Conservation (phyloP, 30 jellyfish, hydroid and myxozoan genomes). For the Sanderia malayensis region DNA sequence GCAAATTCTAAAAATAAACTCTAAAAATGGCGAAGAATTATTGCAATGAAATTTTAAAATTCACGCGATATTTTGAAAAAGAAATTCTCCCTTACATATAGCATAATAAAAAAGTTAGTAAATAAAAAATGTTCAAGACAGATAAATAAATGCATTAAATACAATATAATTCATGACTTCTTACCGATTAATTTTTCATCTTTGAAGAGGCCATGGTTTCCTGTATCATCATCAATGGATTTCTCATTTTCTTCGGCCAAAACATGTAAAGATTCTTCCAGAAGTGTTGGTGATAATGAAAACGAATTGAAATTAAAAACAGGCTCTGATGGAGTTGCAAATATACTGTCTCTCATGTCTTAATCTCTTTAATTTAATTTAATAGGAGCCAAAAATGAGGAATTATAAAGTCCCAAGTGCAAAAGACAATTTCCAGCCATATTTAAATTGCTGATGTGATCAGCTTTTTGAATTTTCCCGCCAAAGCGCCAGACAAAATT, state of each 20-base stretch:
- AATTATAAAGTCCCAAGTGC: neutral
- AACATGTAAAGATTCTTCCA: constrained; percentile 76
- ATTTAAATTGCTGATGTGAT: neutral
- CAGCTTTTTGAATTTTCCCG: neutral
- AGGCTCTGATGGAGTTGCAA: constrained; percentile 88
- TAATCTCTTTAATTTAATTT: neutral
- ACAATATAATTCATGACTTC: too few relatives aligned
- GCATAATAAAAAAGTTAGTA: neutral
- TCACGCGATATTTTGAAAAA: neutral
- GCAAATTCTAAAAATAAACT: constrained; percentile 68
- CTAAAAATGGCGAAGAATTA: constrained; percentile 34
- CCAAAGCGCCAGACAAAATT: too few relatives aligned
- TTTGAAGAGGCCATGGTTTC: constrained; percentile 65
- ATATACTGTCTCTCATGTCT: constrained; percentile 50
- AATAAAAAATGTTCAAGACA: too few relatives aligned
- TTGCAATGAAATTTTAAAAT: neutral
- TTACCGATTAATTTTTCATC: constrained; percentile 77
- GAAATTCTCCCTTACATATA: neutral
- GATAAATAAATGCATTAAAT: too few relatives aligned
- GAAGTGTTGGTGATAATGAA: constrained; percentile 51
- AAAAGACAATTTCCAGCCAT: neutral
- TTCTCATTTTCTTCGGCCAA: constrained; percentile 81
- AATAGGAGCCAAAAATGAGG: neutral
- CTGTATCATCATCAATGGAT: constrained; percentile 29
- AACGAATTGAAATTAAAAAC: constrained; percentile 52